Base-by-base conservation (phyloP, 2,888 invertebrate species). In the Erebia epiphron region DNA sequence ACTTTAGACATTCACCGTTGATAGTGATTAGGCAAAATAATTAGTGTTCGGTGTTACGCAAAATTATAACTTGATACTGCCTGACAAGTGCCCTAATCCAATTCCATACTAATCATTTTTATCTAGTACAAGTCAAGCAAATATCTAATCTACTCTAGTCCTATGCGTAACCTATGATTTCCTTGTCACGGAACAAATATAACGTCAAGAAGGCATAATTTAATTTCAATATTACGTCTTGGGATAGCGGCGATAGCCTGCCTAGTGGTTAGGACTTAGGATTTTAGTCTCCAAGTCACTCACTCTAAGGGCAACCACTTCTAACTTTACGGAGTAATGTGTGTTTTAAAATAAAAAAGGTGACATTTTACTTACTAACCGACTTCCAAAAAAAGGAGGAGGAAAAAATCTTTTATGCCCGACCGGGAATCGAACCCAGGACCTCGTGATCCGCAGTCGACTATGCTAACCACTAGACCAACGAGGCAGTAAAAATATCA, bases 71-170 rank as follows among this genome's bases (percentile, higher is more conserved):
- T 71, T 52, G 60, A 66, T 67, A 69, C 62, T 57, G 67, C 43
- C 50, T 60, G 69, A 67, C 52, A 58, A 49, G 65, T 63, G 69
- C 18, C 66, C 57, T 63, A 72, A 69, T 66, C 67, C 43, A 50
- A 58, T 63, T 72, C 26, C 66, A 72, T 72, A 67, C 57, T 72
- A 69, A 72, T 72, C 67, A 63, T 11, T 62, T 18, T 63, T 72
- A 68, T 69, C 66, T 69, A 57, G 49, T 49, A 35, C 65, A 35
- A 49, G 58, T 10, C 46, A 35, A 58, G 58, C 43, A 13, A 58
- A 58, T 60, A 58, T 49, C 46, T 49, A 60, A 67, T 41, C 54
- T 43, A n/a, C 41, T 35, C 52, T 57, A 54, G 8, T 50, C 26
- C 65, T 65, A 56, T 16, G 21, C 56, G 21, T 21, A 57, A 57